A percentile compares a stretch with the other conserved stretches of the same genome.
These are phyloP conservation scores for Nematolebias whitei DNA, from an alignment of 2,113 vertebrate genomes.

Conservation along the genomic window DNA sequence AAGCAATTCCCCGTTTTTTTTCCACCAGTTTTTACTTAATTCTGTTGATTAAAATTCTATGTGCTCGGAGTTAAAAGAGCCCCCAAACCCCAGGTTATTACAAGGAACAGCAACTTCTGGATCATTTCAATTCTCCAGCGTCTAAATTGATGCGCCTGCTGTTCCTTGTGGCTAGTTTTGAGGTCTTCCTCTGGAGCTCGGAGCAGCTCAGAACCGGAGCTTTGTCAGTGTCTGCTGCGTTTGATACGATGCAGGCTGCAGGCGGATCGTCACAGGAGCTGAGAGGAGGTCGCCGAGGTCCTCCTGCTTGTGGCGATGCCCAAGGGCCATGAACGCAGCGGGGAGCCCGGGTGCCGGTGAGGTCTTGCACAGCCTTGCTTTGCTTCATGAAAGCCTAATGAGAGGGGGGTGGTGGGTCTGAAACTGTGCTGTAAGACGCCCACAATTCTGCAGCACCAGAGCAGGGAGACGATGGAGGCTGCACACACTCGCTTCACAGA, in stretches of 20 bases:
- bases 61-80: slow-evolving; percentile 50
- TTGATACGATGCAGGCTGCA: slow-evolving; percentile 57
- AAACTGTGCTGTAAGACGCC: slow-evolving; percentile 45
- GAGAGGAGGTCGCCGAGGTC: slow-evolving; percentile 66
- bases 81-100: slow-evolving; percentile 60
- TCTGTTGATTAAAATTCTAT: background rate
- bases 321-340: slow-evolving; percentile 62
- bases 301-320: slow-evolving; percentile 67
- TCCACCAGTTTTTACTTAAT: slow-evolving; percentile 13
- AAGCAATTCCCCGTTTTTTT: no score
- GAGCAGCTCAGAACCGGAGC: slow-evolving; percentile 35
- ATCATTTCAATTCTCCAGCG: slow-evolving; percentile 52
- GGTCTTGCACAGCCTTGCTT: slow-evolving; percentile 59
- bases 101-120: slow-evolving; percentile 51
- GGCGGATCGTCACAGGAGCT: slow-evolving; percentile 66
- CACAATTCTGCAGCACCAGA: slow-evolving; percentile 56
- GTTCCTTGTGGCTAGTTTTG: slow-evolving; percentile 58
- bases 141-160: slow-evolving; percentile 53
- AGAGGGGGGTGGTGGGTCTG: slow-evolving; percentile 45
- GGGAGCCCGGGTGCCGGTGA: slow-evolving; percentile 54
- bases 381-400: slow-evolving; percentile 74
- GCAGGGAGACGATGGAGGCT: slow-evolving; percentile 12
- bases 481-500: slow-evolving; percentile 30
- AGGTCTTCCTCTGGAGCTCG: slow-evolving; percentile 45
- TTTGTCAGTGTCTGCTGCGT: slow-evolving; percentile 36